Evolutionary conservation across 2,113 vertebrate species (phyloP).

Genomic region (Vombatus ursinus): DNA sequence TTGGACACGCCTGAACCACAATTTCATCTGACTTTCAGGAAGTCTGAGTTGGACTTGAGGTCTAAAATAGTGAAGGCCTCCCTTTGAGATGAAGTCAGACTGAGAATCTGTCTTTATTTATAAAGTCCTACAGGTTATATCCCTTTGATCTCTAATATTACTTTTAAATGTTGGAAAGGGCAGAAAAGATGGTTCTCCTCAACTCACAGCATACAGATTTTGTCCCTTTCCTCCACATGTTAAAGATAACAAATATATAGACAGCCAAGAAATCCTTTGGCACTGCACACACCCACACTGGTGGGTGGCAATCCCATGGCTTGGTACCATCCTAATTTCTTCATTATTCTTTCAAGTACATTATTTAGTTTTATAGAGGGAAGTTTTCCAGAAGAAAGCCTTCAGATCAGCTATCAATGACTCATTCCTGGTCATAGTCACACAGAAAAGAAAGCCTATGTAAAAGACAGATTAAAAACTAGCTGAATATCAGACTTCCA

Average conservation of each 20-base stretch:
- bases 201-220: not conserved
- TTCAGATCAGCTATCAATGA: not conserved
- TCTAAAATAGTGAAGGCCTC: not conserved
- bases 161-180: too few species aligned
- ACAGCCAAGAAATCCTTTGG: not conserved
- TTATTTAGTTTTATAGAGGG: not conserved
- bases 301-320: not conserved
- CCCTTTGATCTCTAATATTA: too few species aligned
- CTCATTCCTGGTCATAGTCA: conserved; percentile 3
- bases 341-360: not conserved
- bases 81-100: not conserved
- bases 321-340: not conserved
- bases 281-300: not conserved
- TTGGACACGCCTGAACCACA: not conserved
- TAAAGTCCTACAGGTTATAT: not conserved
- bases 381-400: conserved; percentile 14
- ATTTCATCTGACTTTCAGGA: not conserved
- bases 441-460: not conserved
- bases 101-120: not conserved
- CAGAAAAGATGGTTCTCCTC: too few species aligned
- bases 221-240: not conserved
- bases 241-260: not conserved
- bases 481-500: not conserved
- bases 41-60: not conserved
- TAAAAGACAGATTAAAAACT: not conserved